Conservation (phyloP, 2,888 invertebrate genomes). For the Gisinianus flammeolus region DNA sequence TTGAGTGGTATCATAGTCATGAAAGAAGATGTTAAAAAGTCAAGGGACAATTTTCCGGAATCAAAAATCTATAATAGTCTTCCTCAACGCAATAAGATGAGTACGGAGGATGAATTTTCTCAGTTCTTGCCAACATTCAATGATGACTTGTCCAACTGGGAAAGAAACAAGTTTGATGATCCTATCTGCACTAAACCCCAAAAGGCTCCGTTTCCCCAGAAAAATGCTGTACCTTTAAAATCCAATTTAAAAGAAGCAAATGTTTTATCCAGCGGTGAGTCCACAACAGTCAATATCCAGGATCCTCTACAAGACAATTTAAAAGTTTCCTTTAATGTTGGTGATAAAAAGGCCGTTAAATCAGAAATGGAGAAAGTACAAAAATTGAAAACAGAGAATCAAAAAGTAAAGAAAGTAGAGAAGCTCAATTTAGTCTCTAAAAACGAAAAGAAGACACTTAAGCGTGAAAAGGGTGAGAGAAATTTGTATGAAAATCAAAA, state of each 20-base stretch:
- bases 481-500: conserved; percentile 18
- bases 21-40: conserved; percentile 39
- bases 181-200: background rate
- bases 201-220: background rate
- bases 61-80: background rate
- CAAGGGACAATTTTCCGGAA: background rate
- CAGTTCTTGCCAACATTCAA: conserved; percentile 19
- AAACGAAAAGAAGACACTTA: background rate
- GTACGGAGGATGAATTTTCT: background rate
- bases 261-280: too few relatives aligned
- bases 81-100: background rate
- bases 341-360: background rate
- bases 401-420: background rate
- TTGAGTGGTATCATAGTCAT: conserved; percentile 56
- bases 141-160: conserved; percentile 25
- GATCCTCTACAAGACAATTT: background rate
- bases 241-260: background rate
- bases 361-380: background rate
- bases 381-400: conserved; percentile 15
- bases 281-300: background rate
- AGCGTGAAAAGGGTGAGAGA: conserved; percentile 22
- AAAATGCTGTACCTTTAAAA: too few relatives aligned
- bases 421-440: conserved; percentile 19
- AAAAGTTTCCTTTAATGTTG: background rate
- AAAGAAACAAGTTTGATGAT: conserved; percentile 23